Base-by-base conservation (phyloP, 2,797 vertebrate genomes). In the Rhinophrynus dorsalis region DNA sequence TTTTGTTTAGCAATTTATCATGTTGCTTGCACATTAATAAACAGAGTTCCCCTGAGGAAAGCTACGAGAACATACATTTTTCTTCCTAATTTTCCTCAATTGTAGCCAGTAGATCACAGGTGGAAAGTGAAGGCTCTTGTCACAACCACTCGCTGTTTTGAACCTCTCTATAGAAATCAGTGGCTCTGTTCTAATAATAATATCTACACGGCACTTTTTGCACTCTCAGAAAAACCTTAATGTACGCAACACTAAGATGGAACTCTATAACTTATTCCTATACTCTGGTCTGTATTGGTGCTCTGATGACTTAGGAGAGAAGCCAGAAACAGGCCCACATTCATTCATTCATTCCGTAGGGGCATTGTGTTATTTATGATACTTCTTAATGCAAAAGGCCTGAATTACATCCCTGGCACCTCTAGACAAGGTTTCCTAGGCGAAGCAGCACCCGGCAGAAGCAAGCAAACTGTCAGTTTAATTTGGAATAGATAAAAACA, bases 1-100 rank as follows among this genome's bases (percentile, higher is more conserved):
- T 89, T 91, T 89, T 87, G 88, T 94, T 90, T 91, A 91, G 91
- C 90, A 86, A 95, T 97, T 95, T 92, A 95, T 98, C 95, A 97
- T 94, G 93, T 91, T 91, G 86, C 90, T 87, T 88, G 88, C 79
- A 88, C 93, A 93, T 95, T 96, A 96, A 96, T 96, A 97, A 96
- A 97, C 93, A 94, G 84, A 87, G 84, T 84, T 95, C 94, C 94
- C 93, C 85, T 74, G 94, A 92, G 95, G 90, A 91, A 87, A 91
- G 87, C 87, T 87, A 76, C 77, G 76, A 82, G 82, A 88, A 88
- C 91, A 90, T 83, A 85, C 83, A 91, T 91, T 90, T 89, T 92
- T 86, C 85, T 84, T 83, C 78, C 86, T 90, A 88, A 90, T 92
- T 91, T 84, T 86, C 79, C 76, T 90, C 87, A 91, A 79, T 89